Base-by-base conservation (phyloP, 2,888 invertebrate genomes). In the Steromphala cineraria region DNA sequence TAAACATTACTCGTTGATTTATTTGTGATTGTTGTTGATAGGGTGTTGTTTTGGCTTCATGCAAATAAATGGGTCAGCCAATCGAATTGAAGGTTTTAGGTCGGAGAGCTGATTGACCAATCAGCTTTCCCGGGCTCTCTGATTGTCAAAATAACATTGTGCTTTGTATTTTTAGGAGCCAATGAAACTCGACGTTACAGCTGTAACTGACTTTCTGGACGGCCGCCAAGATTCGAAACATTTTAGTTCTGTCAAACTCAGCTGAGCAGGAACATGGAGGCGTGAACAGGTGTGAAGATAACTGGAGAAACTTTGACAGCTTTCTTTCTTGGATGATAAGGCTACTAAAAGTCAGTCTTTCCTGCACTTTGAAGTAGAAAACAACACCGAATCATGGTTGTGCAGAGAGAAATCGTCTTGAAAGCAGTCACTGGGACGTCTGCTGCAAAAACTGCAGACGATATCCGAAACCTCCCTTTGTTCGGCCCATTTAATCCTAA, bases 141-240 rank as follows among this genome's bases (percentile, higher is more conserved):
- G 28, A 62, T n/a, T 13, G 62, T 24, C 28, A 62, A 62, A 21
- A 24, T 21, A 62, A 28, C 15, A 62, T 21, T 62, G 62, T 62
- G 10, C 24, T 28, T 62, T 62, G 21, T 62, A 62, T 62, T 62
- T 62, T 28, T 62, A 62, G 62, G 62, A 62, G 21, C 62, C 62
- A 62, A 62, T 62, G 62, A 62, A 62, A 62, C 24, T 0, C 24
- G 62, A 17, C 17, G 24, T 62, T 62, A 24, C 62, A 62, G 15
- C 24, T 17, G 15, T 24, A 62, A 62, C 62, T 62, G 62, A 62
- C 28, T 62, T 75, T 40, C 75, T 75, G 75, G 75, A 40, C 52
- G 19, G 75, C 75, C 75, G 75, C 75, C 75, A 75, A 75, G 52
- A 75, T 75, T 75, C 75, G 52, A 75, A 75, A 52, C 28, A 62